Conservation (phyloP, 1,140 invertebrate species). For the Eueides isabella region DNA sequence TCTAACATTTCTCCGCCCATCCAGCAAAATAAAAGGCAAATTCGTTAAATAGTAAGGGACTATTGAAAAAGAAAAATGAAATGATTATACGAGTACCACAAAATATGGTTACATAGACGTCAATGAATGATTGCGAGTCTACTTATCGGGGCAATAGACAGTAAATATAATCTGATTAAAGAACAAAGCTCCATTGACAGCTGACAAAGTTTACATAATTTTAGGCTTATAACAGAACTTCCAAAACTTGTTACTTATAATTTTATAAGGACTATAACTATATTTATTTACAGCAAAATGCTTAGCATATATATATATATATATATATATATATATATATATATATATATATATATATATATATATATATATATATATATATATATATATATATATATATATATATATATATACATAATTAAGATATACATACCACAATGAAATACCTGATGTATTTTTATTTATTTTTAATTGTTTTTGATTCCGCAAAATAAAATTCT, state of each 20-base stretch:
- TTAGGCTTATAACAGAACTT: not conserved
- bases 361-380: not conserved
- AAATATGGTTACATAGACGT: slow-evolving; percentile 53
- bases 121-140: slow-evolving; percentile 38
- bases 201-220: slow-evolving; percentile 47
- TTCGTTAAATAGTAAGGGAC: not conserved
- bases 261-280: not conserved
- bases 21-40: not conserved
- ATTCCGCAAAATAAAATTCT: not conserved
- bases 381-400: not conserved
- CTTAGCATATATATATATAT: not conserved
- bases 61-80: not conserved
- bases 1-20: too few species aligned
- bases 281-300: not conserved
- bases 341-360: not conserved
- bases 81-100: not conserved
- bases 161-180: slow-evolving; percentile 49
- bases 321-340: not conserved
- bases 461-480: not conserved
- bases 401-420: not conserved
- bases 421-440: too few species aligned
- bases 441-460: not conserved
- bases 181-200: slow-evolving; percentile 51
- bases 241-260: not conserved
- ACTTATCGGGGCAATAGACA: slow-evolving; percentile 42